Conservation (phyloP, 2,888 invertebrate genomes). For the Agrotis exclamationis region DNA sequence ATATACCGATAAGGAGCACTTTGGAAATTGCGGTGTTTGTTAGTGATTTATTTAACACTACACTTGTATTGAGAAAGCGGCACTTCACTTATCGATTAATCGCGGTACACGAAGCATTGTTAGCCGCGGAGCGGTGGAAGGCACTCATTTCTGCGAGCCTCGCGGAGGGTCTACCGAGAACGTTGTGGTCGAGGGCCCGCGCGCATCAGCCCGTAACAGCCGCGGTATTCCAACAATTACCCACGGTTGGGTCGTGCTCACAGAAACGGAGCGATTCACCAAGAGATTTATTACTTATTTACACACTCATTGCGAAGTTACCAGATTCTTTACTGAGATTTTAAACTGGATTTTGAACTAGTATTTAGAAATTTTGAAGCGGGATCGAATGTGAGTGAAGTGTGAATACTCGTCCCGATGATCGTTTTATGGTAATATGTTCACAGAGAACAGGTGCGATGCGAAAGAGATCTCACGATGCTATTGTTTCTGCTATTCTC, state of each 20-base stretch:
- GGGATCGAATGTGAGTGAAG: constrained; percentile 52
- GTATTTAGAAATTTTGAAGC: constrained; percentile 38
- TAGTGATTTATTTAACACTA: constrained; percentile 82
- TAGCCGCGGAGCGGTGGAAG: constrained; percentile 77
- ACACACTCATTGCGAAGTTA: constrained; percentile 69
- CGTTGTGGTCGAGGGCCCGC: constrained; percentile 88
- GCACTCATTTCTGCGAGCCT: constrained; percentile 86
- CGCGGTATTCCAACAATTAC: constrained; percentile 88
- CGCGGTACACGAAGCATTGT: constrained; percentile 85
- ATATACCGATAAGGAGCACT: constrained; percentile 79
- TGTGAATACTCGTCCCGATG: constrained; percentile 70
- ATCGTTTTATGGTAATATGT: constrained; percentile 74
- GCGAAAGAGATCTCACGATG: constrained; percentile 86
- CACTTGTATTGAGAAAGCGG: constrained; percentile 83
- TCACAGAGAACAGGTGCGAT: constrained; percentile 74
- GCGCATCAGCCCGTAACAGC: constrained; percentile 88
- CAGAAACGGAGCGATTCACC: constrained; percentile 80
- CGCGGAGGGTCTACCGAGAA: constrained; percentile 84
- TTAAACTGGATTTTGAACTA: constrained; percentile 23
- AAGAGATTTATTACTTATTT: constrained; percentile 78
- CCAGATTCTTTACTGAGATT: constrained; percentile 36
- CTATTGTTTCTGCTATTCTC: constrained; percentile 86
- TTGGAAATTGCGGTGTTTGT: constrained; percentile 75
- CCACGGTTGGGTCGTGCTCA: constrained; percentile 84
- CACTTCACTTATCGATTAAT: constrained; percentile 87